Base-by-base conservation (phyloP, 2,888 invertebrate genomes). In the Agonopterix arenella region DNA sequence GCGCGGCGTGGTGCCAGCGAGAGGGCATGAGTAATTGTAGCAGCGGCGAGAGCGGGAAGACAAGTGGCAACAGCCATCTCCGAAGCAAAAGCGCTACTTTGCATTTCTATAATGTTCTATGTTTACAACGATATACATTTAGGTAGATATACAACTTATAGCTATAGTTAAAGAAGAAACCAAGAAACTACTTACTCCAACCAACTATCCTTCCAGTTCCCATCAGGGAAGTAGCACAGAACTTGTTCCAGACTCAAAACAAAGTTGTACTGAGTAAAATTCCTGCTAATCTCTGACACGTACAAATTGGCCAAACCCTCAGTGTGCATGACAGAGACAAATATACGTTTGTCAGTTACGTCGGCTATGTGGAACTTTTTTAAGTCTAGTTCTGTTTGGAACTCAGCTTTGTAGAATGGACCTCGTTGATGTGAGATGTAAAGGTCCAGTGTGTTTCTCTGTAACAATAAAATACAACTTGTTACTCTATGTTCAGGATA, bases 211-310 rank as follows among this genome's bases (percentile, higher is more conserved):
- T 93, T 93, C 93, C 94, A 96, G 42, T 95, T 94, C 8, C 91
- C 91, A 67, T 95, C 94, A 0, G 96, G 96, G 73, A 96, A 95
- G 76, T 94, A 96, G 62, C 95, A 95, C 60, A 97, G 90, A 48
- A 97, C 92, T 62, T 94, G 92, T 63, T 94, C 93, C 57, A 97
- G 82, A 4, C 97, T 97, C 54, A 95, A 79, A 0, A 93, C 92
- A 70, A 97, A 97, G 65, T 91, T 91, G 62, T 93, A 91, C 55
- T 92, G 91, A 2, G 90, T 90, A 53, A 90, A 91, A 51, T 93
- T 90, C 59, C 91, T 89, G 71, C 91, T 90, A 55, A 90, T 84
- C 71, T 94, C 95, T 0, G 96, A 96, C 47, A 96, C 93, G 68
- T 97, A 97, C 50, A 98, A 89, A 76, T 97, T 93, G 3, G 95